Percentiles rank a stretch among this genome's conserved stretches.
Conservation (phyloP, 2,888 invertebrate species). For the Tuberolachnus salignus region DNA sequence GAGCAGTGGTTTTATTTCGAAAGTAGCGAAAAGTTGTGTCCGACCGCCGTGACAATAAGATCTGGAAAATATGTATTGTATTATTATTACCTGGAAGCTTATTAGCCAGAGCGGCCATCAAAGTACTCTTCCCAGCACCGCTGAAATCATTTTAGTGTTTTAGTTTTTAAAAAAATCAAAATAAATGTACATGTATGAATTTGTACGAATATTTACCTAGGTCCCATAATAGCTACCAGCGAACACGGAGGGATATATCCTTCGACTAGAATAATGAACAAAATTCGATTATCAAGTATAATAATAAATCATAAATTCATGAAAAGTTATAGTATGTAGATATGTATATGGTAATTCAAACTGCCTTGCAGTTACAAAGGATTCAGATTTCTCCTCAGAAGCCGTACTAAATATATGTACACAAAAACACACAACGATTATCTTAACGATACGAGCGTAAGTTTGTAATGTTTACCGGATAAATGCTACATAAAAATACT, state of each 20-base stretch:
- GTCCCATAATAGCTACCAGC: conserved; percentile 83
- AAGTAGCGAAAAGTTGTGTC: too few relatives aligned
- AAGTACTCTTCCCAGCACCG: conserved; percentile 88
- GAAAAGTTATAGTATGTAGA: neutral
- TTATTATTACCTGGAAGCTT: conserved; percentile 71
- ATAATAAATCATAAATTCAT: neutral
- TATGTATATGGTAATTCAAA: too few relatives aligned
- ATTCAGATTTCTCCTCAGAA: neutral
- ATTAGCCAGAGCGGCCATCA: conserved; percentile 83
- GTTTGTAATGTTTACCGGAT: too few relatives aligned
- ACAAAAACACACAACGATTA: too few relatives aligned
- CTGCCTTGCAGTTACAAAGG: too few relatives aligned
- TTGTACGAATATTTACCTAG: conserved; percentile 69
- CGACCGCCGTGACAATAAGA: too few relatives aligned
- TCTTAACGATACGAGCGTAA: too few relatives aligned
- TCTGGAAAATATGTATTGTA: too few relatives aligned
- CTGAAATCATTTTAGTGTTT: conserved; percentile 64
- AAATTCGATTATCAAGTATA: neutral
- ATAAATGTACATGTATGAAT: neutral
- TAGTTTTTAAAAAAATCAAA: neutral
- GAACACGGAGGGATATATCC: conserved; percentile 83
- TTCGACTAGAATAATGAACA: conserved; percentile 67
- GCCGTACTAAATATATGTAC: neutral
- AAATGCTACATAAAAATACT: too few relatives aligned
- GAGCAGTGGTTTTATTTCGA: too few relatives aligned